A percentile compares a stretch with the other conserved stretches of the same genome.
Conservation (phyloP, 2,113 vertebrate genomes). For the Dolichotis patagonum region DNA sequence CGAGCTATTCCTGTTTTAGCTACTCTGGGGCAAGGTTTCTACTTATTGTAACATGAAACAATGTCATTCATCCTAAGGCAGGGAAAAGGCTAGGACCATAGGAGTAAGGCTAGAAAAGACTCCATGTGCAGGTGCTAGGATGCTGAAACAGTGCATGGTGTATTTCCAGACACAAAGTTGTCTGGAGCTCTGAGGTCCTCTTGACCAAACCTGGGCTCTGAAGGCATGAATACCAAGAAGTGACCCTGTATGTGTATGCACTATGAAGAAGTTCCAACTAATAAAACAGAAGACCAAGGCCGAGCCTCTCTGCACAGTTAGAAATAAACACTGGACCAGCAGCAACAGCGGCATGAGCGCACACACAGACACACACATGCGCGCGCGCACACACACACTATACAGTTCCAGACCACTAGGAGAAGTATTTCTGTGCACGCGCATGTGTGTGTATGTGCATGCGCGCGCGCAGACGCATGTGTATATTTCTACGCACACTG, state of each 20-base stretch:
- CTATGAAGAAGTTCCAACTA: neutral
- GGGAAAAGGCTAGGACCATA: neutral
- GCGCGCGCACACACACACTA: neutral
- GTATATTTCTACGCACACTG: too few relatives aligned
- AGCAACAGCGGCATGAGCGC: neutral
- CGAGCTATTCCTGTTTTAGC: neutral
- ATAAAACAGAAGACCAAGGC: neutral
- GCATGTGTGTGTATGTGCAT: neutral
- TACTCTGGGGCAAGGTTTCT: constrained; percentile 25
- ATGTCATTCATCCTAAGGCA: neutral
- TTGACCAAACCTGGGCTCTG: neutral
- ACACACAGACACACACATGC: neutral
- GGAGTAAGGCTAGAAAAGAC: neutral
- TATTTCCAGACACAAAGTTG: constrained; percentile 27
- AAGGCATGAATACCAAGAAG: neutral
- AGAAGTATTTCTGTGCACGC: neutral
- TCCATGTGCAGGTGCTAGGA: neutral
- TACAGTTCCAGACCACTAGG: neutral
- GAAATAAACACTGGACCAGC: neutral
- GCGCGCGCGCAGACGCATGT: too few relatives aligned
- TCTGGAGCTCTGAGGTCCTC: neutral
- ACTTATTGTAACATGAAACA: constrained; percentile 11
- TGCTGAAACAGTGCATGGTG: neutral
- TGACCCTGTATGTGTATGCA: neutral
- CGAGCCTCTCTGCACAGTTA: neutral